Evolutionary conservation across 1,140 invertebrate genomes (phyloP), one percentile per base, ranked within the genome.

Genomic region (Zophobas atratus): DNA sequence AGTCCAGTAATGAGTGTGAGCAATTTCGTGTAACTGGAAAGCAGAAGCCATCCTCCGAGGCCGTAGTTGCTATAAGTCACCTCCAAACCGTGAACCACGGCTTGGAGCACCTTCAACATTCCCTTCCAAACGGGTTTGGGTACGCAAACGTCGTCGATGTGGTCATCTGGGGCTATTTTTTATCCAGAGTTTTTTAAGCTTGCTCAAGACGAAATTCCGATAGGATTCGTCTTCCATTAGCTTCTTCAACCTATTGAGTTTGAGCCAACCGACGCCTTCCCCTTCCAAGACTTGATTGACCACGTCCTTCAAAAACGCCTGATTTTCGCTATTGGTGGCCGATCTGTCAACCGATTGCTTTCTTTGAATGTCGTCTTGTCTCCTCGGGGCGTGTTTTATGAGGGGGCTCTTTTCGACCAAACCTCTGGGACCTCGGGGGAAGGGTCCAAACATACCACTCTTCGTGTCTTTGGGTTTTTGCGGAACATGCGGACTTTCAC

Each of bases 161-260:
- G 97, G 88, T 98, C 96, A 86, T 98, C 96, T 1, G 98, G 97
- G 70, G 94, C 94, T 49, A 99, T 94, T 88, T 98, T 99, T 93
- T 93, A 82, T 98, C 97, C 32, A 99, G 90, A 76, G 97, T 97
- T 81, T 95, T 94, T 99, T 99, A 4, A 99, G 88, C 85, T 98
- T 97, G 63, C 95, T 96, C 1, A 99, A 92, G 5, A 99, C 95
- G 86, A 99, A 94, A 85, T 98, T 98, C 39, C 99, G 90, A 88
- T 99, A 98, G 72, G 95, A 99, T 88, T 99, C 99, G 87, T 99
- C 98, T 87, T 99, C 98, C 96, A 99, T 98, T 2, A 99, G 87
- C 85, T 98, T 98, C 84, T 97, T 97, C 32, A 99, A 88, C 43
- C 98, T 92, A 84, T 96, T 98, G 2, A 98, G 87, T 87, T 99